Evolutionary conservation across 1,140 invertebrate genomes (phyloP).

Genomic region (Drosophila nigromelanica): DNA sequence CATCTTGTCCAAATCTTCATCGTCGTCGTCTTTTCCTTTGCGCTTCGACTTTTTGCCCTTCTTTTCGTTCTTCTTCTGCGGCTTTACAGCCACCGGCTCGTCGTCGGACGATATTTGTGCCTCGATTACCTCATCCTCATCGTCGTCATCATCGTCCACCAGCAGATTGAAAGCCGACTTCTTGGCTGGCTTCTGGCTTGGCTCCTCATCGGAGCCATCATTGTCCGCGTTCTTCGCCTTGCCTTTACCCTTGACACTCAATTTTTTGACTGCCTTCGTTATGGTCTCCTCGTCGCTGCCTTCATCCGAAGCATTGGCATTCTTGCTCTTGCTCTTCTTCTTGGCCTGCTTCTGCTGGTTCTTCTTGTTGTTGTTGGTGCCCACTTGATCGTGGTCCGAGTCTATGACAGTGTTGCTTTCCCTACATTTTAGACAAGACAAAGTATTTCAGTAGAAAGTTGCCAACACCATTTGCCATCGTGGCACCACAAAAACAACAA

Average conservation of each 20-base stretch:
- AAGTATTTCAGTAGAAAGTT: slow-evolving; percentile 55
- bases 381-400: slow-evolving; percentile 72
- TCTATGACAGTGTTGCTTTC: slow-evolving; percentile 45
- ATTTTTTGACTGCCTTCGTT: slow-evolving; percentile 67
- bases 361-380: slow-evolving; percentile 75
- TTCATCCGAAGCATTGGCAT: slow-evolving; percentile 50
- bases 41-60: slow-evolving; percentile 89
- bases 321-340: slow-evolving; percentile 63
- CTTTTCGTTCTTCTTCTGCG: slow-evolving; percentile 85
- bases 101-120: slow-evolving; percentile 74
- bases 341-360: slow-evolving; percentile 65
- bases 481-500: slow-evolving; percentile 15
- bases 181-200: slow-evolving; percentile 84
- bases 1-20: slow-evolving; percentile 92
- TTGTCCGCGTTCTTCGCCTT: slow-evolving; percentile 65
- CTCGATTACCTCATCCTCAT: slow-evolving; percentile 69
- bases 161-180: slow-evolving; percentile 87
- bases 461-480: slow-evolving; percentile 44
- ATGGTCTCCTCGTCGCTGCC: slow-evolving; percentile 53
- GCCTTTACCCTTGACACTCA: slow-evolving; percentile 67
- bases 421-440: neutral
- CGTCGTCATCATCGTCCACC: slow-evolving; percentile 86
- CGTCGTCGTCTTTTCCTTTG: slow-evolving; percentile 88
- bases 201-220: slow-evolving; percentile 78
- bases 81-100: slow-evolving; percentile 84